These are phyloP conservation scores for Conus betulinus DNA, from an alignment of 1,140 invertebrate species.

Conservation along the genomic window DNA sequence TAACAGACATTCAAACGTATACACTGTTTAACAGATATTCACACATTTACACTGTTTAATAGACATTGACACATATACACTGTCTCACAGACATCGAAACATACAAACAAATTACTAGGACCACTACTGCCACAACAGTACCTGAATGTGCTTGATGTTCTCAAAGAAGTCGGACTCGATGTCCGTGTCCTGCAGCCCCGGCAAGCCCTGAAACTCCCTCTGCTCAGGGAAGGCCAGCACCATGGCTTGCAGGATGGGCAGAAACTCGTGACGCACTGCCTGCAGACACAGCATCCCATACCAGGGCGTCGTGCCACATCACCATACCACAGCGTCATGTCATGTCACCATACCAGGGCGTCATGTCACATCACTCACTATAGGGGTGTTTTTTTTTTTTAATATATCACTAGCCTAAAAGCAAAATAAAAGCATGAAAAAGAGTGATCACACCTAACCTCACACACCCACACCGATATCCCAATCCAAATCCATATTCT, in stretches of 20 bases:
- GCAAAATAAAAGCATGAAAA: no score
- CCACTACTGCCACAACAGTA: slow-evolving; percentile 32
- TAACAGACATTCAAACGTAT: neutral
- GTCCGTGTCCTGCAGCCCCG: slow-evolving; percentile 84
- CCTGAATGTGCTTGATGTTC: slow-evolving; percentile 88
- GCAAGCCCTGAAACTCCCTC: slow-evolving; percentile 81
- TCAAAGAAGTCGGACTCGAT: slow-evolving; percentile 95
- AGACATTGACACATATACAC: slow-evolving; percentile 80
- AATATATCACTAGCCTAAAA: no score
- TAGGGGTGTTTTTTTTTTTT: no score
- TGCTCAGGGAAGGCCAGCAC: slow-evolving; percentile 81
- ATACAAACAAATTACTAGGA: neutral
- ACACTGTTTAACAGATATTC: slow-evolving; percentile 87
- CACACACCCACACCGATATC: no score
- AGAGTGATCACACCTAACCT: no score
- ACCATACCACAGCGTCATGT: no score
- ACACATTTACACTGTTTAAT: neutral
- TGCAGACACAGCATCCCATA: slow-evolving; percentile 45
- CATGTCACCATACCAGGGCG: no score
- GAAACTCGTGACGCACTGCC: slow-evolving; percentile 83
- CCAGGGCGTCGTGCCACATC: no score
- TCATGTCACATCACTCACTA: no score
- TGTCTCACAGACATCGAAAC: neutral
- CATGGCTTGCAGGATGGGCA: slow-evolving; percentile 85
- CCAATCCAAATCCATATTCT: no score